These are phyloP conservation scores for Fragum sueziense DNA, from an alignment of 2,888 invertebrate species.

Conservation along the genomic window DNA sequence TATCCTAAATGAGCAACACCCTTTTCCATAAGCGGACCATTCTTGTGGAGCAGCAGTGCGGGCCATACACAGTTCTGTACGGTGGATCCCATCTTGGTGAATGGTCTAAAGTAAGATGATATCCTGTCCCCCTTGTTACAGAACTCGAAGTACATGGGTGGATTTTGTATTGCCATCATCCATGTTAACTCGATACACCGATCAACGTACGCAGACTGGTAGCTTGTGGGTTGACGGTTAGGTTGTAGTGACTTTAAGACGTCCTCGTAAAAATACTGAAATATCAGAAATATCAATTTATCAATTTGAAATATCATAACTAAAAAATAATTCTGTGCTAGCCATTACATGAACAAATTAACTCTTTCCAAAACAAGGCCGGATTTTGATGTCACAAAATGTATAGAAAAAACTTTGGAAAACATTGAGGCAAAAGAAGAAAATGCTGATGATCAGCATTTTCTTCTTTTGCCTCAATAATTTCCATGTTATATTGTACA, in stretches of 20 bases:
- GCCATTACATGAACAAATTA: too few species aligned
- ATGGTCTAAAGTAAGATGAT: slow-evolving; percentile 41
- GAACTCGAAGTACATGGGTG: slow-evolving; percentile 58
- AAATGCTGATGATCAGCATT: too few species aligned
- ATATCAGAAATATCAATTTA: too few species aligned
- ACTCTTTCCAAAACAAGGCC: too few species aligned
- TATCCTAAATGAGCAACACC: slow-evolving; percentile 55
- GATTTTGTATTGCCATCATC: slow-evolving; percentile 55
- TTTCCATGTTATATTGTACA: too few species aligned
- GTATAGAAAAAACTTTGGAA: too few species aligned
- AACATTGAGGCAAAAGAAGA: too few species aligned
- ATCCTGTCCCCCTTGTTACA: slow-evolving; percentile 49
- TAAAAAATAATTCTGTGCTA: too few species aligned
- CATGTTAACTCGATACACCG: slow-evolving; percentile 53
- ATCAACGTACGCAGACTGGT: slow-evolving; percentile 49
- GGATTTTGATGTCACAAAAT: too few species aligned
- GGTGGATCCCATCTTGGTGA: slow-evolving; percentile 49
- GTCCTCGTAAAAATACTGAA: slow-evolving; percentile 58
- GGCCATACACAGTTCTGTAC: slow-evolving; percentile 60
- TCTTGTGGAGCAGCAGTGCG: slow-evolving; percentile 46
- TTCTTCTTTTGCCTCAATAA: too few species aligned
- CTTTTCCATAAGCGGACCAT: slow-evolving; percentile 54
- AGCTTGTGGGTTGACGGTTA: slow-evolving; percentile 44
- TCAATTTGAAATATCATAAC: too few species aligned
- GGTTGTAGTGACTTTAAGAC: slow-evolving; percentile 52